phyloP scores from a whole-genome alignment of 2,113 vertebrate species.

The Salvelinus fontinalis region DNA sequence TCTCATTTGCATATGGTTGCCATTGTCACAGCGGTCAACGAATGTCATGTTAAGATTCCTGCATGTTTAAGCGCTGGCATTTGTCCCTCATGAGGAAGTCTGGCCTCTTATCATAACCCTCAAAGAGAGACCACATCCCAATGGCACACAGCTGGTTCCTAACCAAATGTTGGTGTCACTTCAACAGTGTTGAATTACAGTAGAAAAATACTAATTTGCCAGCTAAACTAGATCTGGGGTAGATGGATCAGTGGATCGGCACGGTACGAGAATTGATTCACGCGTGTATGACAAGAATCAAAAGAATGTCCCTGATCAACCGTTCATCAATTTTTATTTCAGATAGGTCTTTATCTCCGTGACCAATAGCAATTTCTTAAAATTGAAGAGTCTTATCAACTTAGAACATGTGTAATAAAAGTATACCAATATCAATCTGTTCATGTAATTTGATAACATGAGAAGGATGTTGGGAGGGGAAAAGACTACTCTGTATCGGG shows the following conservation, averaged over 20 bases:
- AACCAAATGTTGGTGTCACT: constrained; percentile 50
- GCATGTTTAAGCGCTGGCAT: constrained; percentile 62
- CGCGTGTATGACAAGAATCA: constrained; percentile 28
- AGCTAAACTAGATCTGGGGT: constrained; percentile 8
- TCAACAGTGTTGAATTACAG: neutral
- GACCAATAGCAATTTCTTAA: constrained; percentile 57
- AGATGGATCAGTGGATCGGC: neutral
- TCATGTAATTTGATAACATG: constrained; percentile 5
- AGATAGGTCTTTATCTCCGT: constrained; percentile 31
- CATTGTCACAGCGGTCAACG: constrained; percentile 69
- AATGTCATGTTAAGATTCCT: constrained; percentile 67
- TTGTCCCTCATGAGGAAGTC: constrained; percentile 56
- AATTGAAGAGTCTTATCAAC: constrained; percentile 13
- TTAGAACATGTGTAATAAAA: constrained; percentile 30
- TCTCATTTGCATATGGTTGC: constrained; percentile 72
- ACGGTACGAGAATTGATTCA: constrained; percentile 14
- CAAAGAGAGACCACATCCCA: constrained; percentile 30
- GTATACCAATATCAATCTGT: constrained; percentile 40
- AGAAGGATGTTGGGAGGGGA: neutral
- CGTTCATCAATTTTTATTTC: constrained; percentile 33
- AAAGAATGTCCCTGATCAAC: constrained; percentile 27
- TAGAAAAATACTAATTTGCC: constrained; percentile 29
- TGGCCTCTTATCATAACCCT: constrained; percentile 23
- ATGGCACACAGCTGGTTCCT: constrained; percentile 59
- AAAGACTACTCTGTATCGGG: constrained; percentile 5